Conservation (phyloP, 2,888 invertebrate species). For the Colletes collaris region DNA sequence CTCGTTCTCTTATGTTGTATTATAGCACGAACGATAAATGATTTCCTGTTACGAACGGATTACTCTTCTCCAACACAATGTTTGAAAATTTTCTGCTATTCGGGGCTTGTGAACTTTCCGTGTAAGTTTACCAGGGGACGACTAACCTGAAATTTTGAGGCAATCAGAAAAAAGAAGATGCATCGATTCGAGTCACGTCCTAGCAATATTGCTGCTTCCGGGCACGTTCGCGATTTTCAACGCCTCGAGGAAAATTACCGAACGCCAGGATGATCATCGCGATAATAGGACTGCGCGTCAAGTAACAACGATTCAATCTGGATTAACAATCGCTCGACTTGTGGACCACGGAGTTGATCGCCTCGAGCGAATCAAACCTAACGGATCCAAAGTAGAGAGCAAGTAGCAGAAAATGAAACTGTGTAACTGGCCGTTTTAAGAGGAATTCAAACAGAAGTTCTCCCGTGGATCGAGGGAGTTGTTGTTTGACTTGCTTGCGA, state of each 20-base stretch:
- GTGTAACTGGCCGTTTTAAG: slow-evolving; percentile 42
- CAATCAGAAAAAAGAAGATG: neutral
- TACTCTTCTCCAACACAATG: no score
- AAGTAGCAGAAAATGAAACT: slow-evolving; percentile 32
- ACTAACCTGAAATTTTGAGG: neutral
- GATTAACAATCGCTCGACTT: neutral
- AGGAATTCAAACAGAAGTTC: slow-evolving; percentile 43
- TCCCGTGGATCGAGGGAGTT: slow-evolving; percentile 28
- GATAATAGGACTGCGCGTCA: slow-evolving; percentile 1
- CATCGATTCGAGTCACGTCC: neutral
- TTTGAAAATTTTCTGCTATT: no score
- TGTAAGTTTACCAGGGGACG: no score
- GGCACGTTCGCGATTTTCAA: slow-evolving; percentile 7
- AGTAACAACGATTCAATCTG: slow-evolving; percentile 10
- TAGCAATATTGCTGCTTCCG: neutral
- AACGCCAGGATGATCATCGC: slow-evolving; percentile 7
- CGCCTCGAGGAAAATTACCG: neutral
- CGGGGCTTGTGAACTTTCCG: no score
- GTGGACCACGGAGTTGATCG: neutral
- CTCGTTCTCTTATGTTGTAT: no score
- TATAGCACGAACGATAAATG: no score
- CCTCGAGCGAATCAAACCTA: neutral
- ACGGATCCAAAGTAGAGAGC: slow-evolving; percentile 1
- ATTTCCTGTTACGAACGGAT: no score
- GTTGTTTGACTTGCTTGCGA: slow-evolving; percentile 41